Percentiles rank a stretch among this genome's conserved stretches.
These are phyloP conservation scores for Heliothis virescens DNA, from an alignment of 1,140 invertebrate genomes.

Conservation along the genomic window DNA sequence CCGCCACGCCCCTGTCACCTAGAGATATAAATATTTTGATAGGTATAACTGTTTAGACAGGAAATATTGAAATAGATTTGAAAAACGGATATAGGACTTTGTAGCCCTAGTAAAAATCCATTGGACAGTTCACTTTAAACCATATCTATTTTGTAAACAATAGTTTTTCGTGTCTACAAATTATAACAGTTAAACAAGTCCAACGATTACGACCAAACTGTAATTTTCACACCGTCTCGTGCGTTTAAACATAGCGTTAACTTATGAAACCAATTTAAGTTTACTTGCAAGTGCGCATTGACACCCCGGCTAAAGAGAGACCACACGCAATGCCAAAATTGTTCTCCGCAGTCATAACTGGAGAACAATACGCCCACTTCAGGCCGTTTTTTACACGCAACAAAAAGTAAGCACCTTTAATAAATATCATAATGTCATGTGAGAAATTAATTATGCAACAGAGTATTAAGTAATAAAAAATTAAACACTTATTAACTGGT, in stretches of 20 bases:
- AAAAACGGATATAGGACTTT: background rate
- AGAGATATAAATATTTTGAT: background rate
- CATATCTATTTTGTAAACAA: no score
- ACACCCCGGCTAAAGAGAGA: background rate
- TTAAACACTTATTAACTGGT: background rate
- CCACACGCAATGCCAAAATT: background rate
- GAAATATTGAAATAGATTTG: no score
- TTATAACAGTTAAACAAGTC: background rate
- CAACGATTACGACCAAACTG: background rate
- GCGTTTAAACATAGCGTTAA: background rate
- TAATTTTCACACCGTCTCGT: conserved; percentile 9
- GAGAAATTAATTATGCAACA: background rate
- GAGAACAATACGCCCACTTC: no score
- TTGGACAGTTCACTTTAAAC: no score
- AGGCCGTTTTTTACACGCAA: background rate
- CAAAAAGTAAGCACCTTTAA: background rate
- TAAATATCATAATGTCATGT: background rate
- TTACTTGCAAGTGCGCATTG: background rate
- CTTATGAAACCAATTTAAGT: conserved; percentile 18
- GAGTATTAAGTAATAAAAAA: background rate
- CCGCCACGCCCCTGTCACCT: conserved; percentile 84
- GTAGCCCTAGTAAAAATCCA: background rate
- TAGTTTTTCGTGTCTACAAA: no score
- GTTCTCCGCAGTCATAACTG: no score
- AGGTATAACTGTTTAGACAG: no score